phyloP scores from a whole-genome alignment of 1,140 invertebrate species.

The Cydia fagiglandana region DNA sequence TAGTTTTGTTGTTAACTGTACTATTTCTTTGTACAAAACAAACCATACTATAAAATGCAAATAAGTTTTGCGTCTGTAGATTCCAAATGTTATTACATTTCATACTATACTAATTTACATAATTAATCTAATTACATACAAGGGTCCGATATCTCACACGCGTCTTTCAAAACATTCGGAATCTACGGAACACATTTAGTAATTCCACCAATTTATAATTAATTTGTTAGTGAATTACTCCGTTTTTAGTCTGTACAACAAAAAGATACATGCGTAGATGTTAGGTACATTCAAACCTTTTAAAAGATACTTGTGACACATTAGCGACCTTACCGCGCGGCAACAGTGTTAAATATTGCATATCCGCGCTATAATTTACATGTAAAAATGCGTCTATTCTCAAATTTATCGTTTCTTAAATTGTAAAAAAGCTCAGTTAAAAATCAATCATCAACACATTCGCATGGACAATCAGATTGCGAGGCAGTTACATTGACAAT shows the following conservation, averaged over 20 bases:
- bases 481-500: neutral
- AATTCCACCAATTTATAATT: neutral
- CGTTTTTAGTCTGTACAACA: neutral
- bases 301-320: neutral
- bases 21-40: neutral
- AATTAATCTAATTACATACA: constrained; percentile 5
- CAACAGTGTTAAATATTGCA: too few species aligned
- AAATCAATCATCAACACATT: neutral
- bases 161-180: neutral
- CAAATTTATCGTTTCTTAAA: neutral
- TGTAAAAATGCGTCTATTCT: neutral
- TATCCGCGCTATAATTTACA: neutral
- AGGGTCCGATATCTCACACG: neutral
- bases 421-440: neutral
- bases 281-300: too few species aligned
- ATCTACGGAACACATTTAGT: neutral
- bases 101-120: constrained; percentile 1
- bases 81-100: neutral
- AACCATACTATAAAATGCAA: neutral
- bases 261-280: neutral
- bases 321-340: neutral
- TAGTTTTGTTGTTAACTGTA: too few species aligned
- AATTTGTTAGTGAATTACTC: neutral
- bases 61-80: neutral
- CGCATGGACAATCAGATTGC: neutral